A percentile compares a stretch with the other conserved stretches of the same genome.
phyloP scores from a whole-genome alignment of 2,888 invertebrate genomes.

The Exocentrus adspersus region DNA sequence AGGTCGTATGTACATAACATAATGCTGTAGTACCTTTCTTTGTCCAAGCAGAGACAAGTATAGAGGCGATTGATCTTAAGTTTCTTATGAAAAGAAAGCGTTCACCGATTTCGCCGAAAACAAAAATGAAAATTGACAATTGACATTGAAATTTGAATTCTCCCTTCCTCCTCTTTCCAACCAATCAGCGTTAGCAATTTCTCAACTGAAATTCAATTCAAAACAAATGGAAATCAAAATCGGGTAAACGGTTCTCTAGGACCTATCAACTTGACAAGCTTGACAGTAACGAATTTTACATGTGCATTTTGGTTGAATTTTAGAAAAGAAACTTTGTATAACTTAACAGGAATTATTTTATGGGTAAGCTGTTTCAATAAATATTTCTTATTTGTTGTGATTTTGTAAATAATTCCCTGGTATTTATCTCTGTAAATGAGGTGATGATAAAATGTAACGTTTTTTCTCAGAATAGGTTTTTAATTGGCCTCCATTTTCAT shows the following conservation, averaged over 20 bases:
- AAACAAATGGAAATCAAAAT: constrained; percentile 53
- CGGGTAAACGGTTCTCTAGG: constrained; percentile 34
- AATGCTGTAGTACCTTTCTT: no score
- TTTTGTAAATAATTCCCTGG: constrained; percentile 11
- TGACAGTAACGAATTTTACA: constrained; percentile 54
- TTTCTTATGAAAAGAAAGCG: no score
- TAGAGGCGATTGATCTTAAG: no score
- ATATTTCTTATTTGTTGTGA: neutral
- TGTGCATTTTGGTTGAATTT: constrained; percentile 44
- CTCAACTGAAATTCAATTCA: constrained; percentile 48
- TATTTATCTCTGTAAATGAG: constrained; percentile 5
- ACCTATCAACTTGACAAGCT: constrained; percentile 49
- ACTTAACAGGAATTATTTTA: neutral
- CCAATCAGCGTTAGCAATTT: constrained; percentile 51
- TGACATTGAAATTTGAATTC: no score
- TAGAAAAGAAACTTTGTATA: constrained; percentile 8
- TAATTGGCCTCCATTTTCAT: constrained; percentile 15
- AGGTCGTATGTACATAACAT: no score
- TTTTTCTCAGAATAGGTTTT: neutral
- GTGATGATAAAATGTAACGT: no score
- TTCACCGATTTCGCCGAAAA: no score
- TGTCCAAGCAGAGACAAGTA: no score
- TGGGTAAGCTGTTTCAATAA: constrained; percentile 15
- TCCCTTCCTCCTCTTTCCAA: constrained; percentile 23
- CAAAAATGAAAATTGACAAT: no score